Percentiles rank a stretch among this genome's conserved stretches.
phyloP scores from a whole-genome alignment of 2,113 vertebrate genomes.

The Galemys pyrenaicus region DNA sequence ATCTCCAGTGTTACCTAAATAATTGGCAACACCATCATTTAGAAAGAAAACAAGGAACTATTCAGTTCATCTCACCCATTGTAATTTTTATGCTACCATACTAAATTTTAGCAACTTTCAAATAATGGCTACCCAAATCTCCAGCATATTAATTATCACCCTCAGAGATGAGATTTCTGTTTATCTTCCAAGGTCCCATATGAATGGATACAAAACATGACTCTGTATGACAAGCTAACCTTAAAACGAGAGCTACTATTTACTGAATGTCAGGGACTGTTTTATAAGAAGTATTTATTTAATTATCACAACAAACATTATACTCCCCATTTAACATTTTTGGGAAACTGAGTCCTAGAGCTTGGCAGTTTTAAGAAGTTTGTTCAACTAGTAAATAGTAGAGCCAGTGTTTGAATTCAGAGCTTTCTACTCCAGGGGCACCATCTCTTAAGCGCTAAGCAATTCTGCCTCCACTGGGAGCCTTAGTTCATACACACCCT shows the following conservation, averaged over 20 bases:
- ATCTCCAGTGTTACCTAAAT: constrained; percentile 13
- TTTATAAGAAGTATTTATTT: constrained; percentile 32
- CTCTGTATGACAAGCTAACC: background rate
- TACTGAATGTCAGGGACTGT: background rate
- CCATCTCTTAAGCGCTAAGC: constrained; percentile 4
- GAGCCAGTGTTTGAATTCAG: background rate
- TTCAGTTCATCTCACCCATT: constrained; percentile 22
- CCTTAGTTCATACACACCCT: background rate
- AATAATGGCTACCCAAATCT: constrained; percentile 24
- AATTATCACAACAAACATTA: constrained; percentile 12
- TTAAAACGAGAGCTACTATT: constrained; percentile 36
- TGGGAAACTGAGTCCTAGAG: constrained; percentile 10
- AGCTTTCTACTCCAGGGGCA: constrained; percentile 45
- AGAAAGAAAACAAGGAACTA: constrained; percentile 36
- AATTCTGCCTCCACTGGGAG: constrained; percentile 28
- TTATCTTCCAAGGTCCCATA: background rate
- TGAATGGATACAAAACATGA: constrained; percentile 15
- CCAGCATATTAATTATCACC: constrained; percentile 45
- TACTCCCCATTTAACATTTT: constrained; percentile 11
- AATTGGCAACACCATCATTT: background rate
- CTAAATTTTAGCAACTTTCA: constrained; percentile 45
- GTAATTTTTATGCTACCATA: constrained; percentile 24
- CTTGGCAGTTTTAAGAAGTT: background rate
- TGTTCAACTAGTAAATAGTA: background rate
- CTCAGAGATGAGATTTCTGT: constrained; percentile 44